Conservation (phyloP, 2,797 vertebrate genomes). For the Enteromius trimaculatus region DNA sequence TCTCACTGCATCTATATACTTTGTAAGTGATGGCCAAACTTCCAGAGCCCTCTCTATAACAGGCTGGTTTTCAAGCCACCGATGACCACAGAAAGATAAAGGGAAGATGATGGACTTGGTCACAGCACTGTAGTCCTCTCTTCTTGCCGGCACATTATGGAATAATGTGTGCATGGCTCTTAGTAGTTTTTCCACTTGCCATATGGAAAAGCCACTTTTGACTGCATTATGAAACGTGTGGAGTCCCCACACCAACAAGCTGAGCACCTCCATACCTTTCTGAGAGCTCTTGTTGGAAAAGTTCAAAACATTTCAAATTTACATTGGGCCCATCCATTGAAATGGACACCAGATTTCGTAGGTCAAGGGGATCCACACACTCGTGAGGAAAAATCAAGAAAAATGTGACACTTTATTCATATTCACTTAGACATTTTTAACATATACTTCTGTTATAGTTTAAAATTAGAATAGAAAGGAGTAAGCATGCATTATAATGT, state of each 20-base stretch:
- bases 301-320: constrained; percentile 45
- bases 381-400: no score
- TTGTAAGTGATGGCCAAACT: no score
- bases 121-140: constrained; percentile 39
- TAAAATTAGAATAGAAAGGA: accelerated
- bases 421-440: no score
- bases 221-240: constrained; percentile 43
- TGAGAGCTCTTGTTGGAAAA: constrained; percentile 35
- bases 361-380: no score
- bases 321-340: no score
- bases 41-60: background rate
- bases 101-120: constrained; percentile 47
- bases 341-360: background rate
- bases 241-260: background rate
- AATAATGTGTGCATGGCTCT: constrained; percentile 22
- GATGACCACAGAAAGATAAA: constrained; percentile 41
- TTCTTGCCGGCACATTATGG: constrained; percentile 40
- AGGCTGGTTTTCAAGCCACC: constrained; percentile 39
- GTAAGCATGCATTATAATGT: no score
- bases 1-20: no score
- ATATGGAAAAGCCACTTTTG: constrained; percentile 50
- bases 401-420: no score
- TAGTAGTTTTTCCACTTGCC: constrained; percentile 35
- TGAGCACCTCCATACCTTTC: constrained; percentile 22
- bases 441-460: no score